phyloP scores from a whole-genome alignment of 2,888 invertebrate species.

The Adelognathus sp. region DNA sequence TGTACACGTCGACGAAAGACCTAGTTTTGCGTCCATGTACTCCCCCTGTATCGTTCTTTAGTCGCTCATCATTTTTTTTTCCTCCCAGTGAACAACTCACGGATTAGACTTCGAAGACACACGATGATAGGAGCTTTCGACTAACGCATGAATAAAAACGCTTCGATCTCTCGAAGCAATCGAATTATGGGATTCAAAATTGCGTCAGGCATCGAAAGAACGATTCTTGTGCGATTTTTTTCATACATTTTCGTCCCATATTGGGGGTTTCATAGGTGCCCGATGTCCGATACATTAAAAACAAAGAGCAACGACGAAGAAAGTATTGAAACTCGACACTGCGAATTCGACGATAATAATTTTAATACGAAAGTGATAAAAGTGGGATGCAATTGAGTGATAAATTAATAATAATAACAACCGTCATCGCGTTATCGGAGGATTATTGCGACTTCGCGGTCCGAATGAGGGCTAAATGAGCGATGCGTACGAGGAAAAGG shows the following conservation, averaged over 20 bases:
- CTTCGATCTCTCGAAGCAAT: no score
- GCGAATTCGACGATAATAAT: slow-evolving; percentile 8
- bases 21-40: no score
- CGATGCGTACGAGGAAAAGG: slow-evolving; percentile 76
- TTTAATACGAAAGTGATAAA: background rate
- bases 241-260: background rate
- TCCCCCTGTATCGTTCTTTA: no score
- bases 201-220: no score
- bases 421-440: background rate
- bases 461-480: slow-evolving; percentile 75
- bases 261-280: background rate
- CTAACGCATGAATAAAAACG: no score
- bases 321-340: background rate
- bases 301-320: background rate
- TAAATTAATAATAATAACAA: background rate
- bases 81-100: no score
- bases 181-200: no score
- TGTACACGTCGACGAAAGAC: background rate
- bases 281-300: background rate
- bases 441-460: slow-evolving; percentile 36
- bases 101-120: no score
- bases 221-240: background rate
- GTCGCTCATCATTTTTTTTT: no score
- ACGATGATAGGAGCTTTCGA: no score
- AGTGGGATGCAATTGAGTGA: background rate